Base-by-base conservation (phyloP, 2,113 vertebrate genomes). In the Cyphomyrus discorhynchus region DNA sequence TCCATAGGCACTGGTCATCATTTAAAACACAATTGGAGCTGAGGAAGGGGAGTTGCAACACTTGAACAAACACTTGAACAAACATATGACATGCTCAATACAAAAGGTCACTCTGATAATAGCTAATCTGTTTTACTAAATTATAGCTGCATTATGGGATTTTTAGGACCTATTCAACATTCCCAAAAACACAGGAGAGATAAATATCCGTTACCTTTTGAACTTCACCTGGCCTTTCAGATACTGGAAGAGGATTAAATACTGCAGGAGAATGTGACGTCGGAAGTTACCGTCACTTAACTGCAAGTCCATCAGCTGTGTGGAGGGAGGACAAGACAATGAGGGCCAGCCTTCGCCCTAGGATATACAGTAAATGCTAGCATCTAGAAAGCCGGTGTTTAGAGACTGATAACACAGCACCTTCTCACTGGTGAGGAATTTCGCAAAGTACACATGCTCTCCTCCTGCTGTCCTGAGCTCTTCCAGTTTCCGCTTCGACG, bases 341-440 rank as follows among this genome's bases (percentile, higher is more conserved):
- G 7, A 84, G 39, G 42, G 39, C 5, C 42, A 86, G 27, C 21
- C 84, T 24, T 47, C 10, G n/a, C 42, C 39, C 62, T 31, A 31
- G n/a, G n/a, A 66, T 66, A 1, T 66, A 4, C n/a, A 66, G 9
- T 27, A 10, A 66, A 66, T 39, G 70, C 19, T 2, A 77, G 70
- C 70, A 39, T 39, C 11, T 39, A 39, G 74, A 42, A 56, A 19
- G 9, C 45, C 11, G 5, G 45, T 11, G 52, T 74, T 42, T 4
- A 19, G 15, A 11, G 47, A 24, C 21, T 10, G 31, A 21, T 15
- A 50, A 50, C 39, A 47, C 15, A 10, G 39, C 94, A 99, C 98
- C 97, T 99, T 99, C 93, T 99, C 98, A 92, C 98, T 99, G 89
- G 98, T 99, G 91, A 99, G 96, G 93, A 99, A 99, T 94, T 99